Conservation (phyloP, 2,113 vertebrate species). For the Dinomys branickii region DNA sequence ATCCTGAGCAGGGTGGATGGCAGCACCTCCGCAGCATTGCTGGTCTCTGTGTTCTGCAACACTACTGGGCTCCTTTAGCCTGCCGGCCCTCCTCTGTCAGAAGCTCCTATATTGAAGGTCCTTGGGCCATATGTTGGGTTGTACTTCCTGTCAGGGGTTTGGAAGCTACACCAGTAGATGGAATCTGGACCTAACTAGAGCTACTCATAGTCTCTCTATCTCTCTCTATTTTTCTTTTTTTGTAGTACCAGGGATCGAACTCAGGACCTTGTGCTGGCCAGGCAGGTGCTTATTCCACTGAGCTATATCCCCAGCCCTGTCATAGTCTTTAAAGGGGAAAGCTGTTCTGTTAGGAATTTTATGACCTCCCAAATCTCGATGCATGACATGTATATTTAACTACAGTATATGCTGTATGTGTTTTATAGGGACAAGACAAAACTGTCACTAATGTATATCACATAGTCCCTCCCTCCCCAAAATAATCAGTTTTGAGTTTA, state of each 20-base stretch:
- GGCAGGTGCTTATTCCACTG: no score
- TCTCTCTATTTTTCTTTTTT: no score
- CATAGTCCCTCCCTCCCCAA: not conserved
- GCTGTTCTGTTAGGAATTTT: not conserved
- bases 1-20: not conserved
- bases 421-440: not conserved
- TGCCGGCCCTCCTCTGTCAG: not conserved
- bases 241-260: no score
- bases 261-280: no score
- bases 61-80: not conserved
- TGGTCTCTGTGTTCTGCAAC: not conserved
- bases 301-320: no score
- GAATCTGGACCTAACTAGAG: not conserved
- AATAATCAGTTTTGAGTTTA: not conserved
- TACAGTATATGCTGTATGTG: fast-evolving
- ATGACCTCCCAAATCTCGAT: not conserved
- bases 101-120: not conserved
- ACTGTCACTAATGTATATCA: not conserved
- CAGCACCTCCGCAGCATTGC: no score
- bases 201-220: not conserved
- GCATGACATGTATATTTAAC: not conserved
- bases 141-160: not conserved
- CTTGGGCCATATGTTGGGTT: not conserved
- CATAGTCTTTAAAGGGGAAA: not conserved
- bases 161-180: not conserved